Conservation (phyloP, 2,888 invertebrate genomes). For the Taphrorychus bicolor region DNA sequence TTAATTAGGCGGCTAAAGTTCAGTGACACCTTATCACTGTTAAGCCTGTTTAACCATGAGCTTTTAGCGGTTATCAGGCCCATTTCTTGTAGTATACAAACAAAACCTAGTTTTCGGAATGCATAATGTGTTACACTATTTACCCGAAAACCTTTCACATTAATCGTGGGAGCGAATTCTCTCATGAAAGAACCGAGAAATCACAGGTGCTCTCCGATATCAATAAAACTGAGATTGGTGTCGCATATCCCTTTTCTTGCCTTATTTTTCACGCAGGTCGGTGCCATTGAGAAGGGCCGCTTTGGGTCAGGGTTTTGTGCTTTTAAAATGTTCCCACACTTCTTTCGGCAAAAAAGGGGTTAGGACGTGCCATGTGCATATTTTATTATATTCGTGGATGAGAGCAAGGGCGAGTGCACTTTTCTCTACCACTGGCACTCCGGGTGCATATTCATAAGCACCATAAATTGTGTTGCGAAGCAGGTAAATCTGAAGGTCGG, state of each 20-base stretch:
- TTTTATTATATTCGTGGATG: no score
- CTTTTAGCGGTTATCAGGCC: background rate
- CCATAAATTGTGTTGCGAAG: background rate
- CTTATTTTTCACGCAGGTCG: conserved; percentile 32
- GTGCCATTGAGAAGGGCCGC: conserved; percentile 4
- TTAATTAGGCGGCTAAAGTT: conserved; percentile 22
- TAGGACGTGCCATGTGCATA: background rate
- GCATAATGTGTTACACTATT: background rate
- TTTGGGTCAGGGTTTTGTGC: conserved; percentile 15
- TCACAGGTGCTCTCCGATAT: conserved; percentile 20
- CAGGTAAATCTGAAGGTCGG: conserved; percentile 3
- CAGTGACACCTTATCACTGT: conserved; percentile 23
- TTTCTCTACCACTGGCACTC: no score
- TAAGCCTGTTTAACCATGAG: conserved; percentile 2
- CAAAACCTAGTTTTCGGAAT: background rate
- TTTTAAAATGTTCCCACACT: conserved; percentile 17
- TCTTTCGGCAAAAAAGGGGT: background rate
- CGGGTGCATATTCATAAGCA: background rate
- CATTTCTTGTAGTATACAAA: no score
- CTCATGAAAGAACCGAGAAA: conserved; percentile 11
- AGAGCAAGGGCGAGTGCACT: no score
- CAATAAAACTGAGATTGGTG: conserved; percentile 17
- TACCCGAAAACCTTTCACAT: background rate
- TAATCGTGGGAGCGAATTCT: conserved; percentile 6
- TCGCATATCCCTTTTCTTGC: conserved; percentile 24